These are phyloP conservation scores for Caenorhabditis brenneri DNA, from an alignment of 1,140 invertebrate species.

Conservation along the genomic window DNA sequence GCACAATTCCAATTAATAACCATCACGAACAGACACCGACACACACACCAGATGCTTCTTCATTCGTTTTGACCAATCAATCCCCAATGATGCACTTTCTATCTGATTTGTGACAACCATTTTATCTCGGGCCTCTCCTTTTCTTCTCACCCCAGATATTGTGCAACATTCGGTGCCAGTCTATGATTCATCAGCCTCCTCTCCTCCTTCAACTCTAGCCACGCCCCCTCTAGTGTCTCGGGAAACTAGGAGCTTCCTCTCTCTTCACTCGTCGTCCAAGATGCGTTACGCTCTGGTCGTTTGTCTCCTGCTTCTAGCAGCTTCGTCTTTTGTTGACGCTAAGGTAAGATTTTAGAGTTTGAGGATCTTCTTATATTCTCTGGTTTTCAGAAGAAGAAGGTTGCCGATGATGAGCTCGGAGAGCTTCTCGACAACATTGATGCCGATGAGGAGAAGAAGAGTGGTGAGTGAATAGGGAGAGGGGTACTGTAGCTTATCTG, in stretches of 20 bases:
- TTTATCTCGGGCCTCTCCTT: neutral
- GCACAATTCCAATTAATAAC: slow-evolving; percentile 28
- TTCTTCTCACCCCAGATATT: neutral
- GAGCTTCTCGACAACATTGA: slow-evolving; percentile 29
- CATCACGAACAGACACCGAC: neutral
- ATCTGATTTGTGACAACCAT: neutral
- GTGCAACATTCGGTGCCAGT: slow-evolving; percentile 16
- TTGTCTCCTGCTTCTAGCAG: slow-evolving; percentile 30
- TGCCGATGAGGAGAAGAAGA: slow-evolving; percentile 36
- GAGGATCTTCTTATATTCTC: neutral
- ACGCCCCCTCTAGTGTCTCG: neutral
- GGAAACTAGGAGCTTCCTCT: neutral
- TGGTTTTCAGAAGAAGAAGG: slow-evolving; percentile 26
- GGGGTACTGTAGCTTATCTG: too few relatives aligned
- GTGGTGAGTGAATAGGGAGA: neutral
- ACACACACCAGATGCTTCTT: neutral
- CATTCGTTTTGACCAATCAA: neutral
- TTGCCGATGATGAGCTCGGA: slow-evolving; percentile 21
- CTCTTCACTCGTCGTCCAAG: slow-evolving; percentile 16
- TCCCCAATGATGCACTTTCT: neutral
- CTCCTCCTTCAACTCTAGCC: neutral
- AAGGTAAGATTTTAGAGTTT: neutral
- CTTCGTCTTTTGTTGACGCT: slow-evolving; percentile 23
- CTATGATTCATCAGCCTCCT: neutral
- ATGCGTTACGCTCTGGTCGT: slow-evolving; percentile 29